A percentile compares a stretch with the other conserved stretches of the same genome.
These are phyloP conservation scores for Spinus pinus DNA, from an alignment of 2,797 vertebrate genomes.

Conservation along the genomic window DNA sequence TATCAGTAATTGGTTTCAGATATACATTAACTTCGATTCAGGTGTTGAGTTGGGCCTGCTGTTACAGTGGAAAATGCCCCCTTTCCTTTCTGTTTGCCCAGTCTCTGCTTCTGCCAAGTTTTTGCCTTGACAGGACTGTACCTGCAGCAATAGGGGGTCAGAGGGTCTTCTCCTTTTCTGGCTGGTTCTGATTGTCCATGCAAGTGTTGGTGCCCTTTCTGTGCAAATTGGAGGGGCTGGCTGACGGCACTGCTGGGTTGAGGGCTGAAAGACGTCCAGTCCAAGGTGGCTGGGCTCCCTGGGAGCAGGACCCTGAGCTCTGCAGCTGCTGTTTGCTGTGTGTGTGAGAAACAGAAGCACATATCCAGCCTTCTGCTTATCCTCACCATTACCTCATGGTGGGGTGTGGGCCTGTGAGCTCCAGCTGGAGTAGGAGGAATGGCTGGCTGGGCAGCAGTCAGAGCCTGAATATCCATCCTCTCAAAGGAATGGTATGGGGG, in stretches of 20 bases:
- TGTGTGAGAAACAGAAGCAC: neutral
- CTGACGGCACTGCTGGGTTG: neutral
- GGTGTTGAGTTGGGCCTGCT: neutral
- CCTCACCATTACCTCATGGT: neutral
- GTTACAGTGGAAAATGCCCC: neutral
- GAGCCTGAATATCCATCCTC: neutral
- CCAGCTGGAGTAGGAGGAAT: neutral
- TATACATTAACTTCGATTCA: neutral
- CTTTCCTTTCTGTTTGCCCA: neutral
- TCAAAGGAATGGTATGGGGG: neutral
- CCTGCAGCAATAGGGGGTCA: neutral
- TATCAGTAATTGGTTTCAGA: slow-evolving; percentile 2
- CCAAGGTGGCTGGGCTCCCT: neutral
- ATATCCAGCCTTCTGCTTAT: neutral
- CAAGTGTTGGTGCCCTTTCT: neutral
- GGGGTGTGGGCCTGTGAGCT: neutral
- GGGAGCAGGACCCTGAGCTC: neutral
- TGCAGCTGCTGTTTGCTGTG: neutral
- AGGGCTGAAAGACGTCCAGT: neutral
- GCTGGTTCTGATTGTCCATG: neutral
- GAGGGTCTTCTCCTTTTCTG: neutral
- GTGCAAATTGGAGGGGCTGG: neutral
- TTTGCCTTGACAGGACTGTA: neutral
- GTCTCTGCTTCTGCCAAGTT: neutral
- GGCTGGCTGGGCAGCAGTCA: neutral